These are phyloP conservation scores for Lissocephala sabroskyi DNA, from an alignment of 2,888 invertebrate species.

Conservation along the genomic window DNA sequence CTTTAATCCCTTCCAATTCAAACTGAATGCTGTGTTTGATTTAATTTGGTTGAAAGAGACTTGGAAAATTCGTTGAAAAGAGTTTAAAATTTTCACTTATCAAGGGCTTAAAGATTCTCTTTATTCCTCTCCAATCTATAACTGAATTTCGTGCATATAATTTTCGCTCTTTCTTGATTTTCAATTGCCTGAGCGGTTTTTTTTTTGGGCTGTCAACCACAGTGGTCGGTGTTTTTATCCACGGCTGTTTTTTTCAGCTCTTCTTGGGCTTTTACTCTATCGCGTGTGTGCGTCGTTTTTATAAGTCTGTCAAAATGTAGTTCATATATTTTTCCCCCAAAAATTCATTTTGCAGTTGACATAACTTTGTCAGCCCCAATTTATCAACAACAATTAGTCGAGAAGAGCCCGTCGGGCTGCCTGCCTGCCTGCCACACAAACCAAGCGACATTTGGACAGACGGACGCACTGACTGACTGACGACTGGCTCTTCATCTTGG, in stretches of 20 bases:
- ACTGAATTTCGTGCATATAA: no score
- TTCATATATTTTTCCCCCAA: conserved; percentile 58
- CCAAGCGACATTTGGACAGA: no score
- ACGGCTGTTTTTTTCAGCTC: conserved; percentile 32
- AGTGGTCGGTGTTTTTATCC: conserved; percentile 41
- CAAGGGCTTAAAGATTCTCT: no score
- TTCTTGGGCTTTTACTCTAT: conserved; percentile 34
- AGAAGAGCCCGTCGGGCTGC: conserved; percentile 34
- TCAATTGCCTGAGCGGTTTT: neutral
- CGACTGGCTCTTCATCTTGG: no score
- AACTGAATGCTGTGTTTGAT: no score
- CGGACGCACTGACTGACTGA: no score
- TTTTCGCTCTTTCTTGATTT: neutral
- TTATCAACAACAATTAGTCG: conserved; percentile 64
- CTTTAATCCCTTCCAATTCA: no score
- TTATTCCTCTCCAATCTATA: no score
- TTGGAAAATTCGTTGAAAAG: no score
- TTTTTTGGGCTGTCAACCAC: conserved; percentile 16
- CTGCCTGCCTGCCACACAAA: no score
- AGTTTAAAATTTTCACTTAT: no score
- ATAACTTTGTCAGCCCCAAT: conserved; percentile 61
- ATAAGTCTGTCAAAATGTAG: conserved; percentile 59
- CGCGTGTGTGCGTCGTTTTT: conserved; percentile 46
- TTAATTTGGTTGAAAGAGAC: no score
- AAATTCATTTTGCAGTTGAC: conserved; percentile 61